phyloP scores from a whole-genome alignment of 2,888 invertebrate species.

The Oxytorus armatus region DNA sequence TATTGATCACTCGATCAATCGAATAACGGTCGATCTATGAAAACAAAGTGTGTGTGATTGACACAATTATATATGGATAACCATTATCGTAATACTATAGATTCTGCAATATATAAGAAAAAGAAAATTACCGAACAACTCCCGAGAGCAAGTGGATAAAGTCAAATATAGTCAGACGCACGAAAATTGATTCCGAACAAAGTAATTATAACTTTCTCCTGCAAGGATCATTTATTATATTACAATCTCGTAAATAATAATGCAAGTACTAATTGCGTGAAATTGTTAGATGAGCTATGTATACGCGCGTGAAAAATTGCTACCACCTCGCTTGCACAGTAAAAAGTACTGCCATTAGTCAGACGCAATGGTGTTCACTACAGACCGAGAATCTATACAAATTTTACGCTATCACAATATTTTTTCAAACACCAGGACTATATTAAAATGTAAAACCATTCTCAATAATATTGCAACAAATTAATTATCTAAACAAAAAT shows the following conservation, averaged over 20 bases:
- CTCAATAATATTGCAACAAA: no score
- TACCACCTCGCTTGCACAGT: background rate
- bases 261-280: no score
- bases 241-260: no score
- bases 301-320: background rate
- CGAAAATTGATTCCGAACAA: background rate
- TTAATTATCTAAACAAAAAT: no score
- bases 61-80: no score
- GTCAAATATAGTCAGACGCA: constrained; percentile 8
- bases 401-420: background rate
- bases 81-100: background rate
- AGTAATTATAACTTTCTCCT: no score
- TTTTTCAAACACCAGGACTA: background rate
- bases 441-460: no score
- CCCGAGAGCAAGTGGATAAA: constrained; percentile 6
- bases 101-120: background rate
- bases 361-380: background rate
- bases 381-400: background rate
- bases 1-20: background rate
- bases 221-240: no score
- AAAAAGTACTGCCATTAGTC: constrained; percentile 14
- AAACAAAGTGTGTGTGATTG: background rate
- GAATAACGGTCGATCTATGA: background rate
- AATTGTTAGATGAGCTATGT: no score
- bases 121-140: background rate